Conservation (phyloP, 2,888 invertebrate species). For the Mythimna albipuncta region DNA sequence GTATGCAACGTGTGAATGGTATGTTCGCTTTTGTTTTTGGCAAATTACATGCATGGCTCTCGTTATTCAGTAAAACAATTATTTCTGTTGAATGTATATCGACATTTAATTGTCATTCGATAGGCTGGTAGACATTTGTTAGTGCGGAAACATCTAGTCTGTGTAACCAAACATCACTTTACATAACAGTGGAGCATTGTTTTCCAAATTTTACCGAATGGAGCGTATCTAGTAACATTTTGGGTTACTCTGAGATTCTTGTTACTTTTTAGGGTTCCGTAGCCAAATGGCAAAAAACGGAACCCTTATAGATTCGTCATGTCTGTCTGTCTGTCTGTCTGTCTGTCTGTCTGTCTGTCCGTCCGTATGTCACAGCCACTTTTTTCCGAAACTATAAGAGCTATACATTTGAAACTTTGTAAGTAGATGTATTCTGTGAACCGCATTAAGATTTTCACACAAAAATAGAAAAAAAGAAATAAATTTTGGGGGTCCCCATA, state of each 20-base stretch:
- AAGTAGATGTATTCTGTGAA: no score
- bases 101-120: slow-evolving; percentile 25
- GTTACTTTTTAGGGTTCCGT: no score
- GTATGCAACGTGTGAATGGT: slow-evolving; percentile 57
- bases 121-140: slow-evolving; percentile 19
- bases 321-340: no score
- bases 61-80: slow-evolving; percentile 27
- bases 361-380: no score
- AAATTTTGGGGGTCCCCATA: no score
- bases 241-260: slow-evolving; percentile 5
- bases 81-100: slow-evolving; percentile 12
- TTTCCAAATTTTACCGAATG: slow-evolving; percentile 5
- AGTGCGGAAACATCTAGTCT: slow-evolving; percentile 12
- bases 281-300: no score
- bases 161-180: slow-evolving; percentile 37
- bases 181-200: slow-evolving; percentile 36
- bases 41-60: slow-evolving; percentile 55
- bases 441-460: no score
- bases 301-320: no score
- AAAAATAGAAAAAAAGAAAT: no score
- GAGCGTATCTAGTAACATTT: slow-evolving; percentile 5
- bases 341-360: no score
- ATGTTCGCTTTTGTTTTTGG: slow-evolving; percentile 49
- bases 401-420: no score
- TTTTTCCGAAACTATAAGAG: no score